Conservation (phyloP, 2,888 invertebrate genomes). For the Apotomis betuletana region DNA sequence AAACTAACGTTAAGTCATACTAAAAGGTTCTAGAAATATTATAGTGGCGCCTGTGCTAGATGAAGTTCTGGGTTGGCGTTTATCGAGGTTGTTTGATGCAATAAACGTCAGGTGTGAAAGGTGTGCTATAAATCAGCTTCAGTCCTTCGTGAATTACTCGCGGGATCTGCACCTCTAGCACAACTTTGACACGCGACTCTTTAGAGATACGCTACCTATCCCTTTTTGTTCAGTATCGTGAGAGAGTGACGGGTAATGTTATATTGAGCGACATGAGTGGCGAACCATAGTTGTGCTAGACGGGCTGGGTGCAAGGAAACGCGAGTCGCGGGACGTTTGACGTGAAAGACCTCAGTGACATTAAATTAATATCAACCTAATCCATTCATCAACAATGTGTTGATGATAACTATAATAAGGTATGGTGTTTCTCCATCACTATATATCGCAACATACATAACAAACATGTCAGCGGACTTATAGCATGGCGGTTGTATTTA, state of each 20-base stretch:
- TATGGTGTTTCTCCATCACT: too few relatives aligned
- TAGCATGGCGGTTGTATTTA: too few relatives aligned
- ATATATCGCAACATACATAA: too few relatives aligned
- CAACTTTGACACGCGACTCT: background rate
- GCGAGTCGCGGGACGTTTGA: conserved; percentile 13
- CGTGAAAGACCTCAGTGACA: conserved; percentile 2
- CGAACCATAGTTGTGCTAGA: too few relatives aligned
- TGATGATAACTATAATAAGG: too few relatives aligned
- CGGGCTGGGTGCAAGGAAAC: conserved; percentile 14
- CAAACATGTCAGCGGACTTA: too few relatives aligned
- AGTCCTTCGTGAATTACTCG: conserved; percentile 70
- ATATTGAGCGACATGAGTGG: too few relatives aligned
- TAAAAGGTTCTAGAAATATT: background rate
- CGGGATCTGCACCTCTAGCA: background rate
- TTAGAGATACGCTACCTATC: too few relatives aligned
- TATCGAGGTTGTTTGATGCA: conserved; percentile 62
- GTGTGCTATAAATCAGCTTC: conserved; percentile 70
- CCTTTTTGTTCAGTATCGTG: too few relatives aligned
- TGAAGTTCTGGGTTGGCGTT: conserved; percentile 29
- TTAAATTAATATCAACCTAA: background rate
- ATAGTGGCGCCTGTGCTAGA: conserved; percentile 4
- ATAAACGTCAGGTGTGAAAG: conserved; percentile 72
- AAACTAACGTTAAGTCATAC: background rate
- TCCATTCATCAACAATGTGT: too few relatives aligned
- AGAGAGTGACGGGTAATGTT: too few relatives aligned